A percentile compares a stretch with the other conserved stretches of the same genome.
Conservation (phyloP, 2,113 vertebrate species). For the Stegastes partitus region DNA sequence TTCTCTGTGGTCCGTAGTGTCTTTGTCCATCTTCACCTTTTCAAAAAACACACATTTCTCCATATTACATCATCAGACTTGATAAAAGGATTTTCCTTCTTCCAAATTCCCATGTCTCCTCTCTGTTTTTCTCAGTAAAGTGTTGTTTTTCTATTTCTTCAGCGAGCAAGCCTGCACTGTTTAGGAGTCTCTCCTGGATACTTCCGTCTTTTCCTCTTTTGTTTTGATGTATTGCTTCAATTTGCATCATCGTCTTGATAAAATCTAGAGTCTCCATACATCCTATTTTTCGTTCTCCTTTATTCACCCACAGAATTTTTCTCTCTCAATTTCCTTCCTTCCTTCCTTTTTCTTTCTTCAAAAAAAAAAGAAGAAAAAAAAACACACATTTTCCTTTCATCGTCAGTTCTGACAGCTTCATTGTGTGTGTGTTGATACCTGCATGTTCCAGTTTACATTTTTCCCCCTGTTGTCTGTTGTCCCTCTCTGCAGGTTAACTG, state of each 20-base stretch:
- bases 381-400: slow-evolving; percentile 3
- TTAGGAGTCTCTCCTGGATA: slow-evolving; percentile 28
- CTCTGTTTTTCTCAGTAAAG: background rate
- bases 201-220: background rate
- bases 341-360: background rate
- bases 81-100: slow-evolving; percentile 1
- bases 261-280: slow-evolving; percentile 33
- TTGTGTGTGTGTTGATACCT: slow-evolving; percentile 19
- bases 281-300: slow-evolving; percentile 27
- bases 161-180: background rate
- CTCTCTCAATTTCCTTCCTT: background rate
- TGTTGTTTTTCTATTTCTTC: background rate
- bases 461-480: slow-evolving; percentile 12
- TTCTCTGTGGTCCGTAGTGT: background rate
- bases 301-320: background rate
- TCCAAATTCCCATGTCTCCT: background rate
- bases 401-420: slow-evolving; percentile 10
- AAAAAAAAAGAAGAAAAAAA: too few species aligned
- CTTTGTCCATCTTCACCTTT: background rate
- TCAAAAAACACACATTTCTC: slow-evolving; percentile 37
- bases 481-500: slow-evolving; percentile 51
- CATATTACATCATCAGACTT: slow-evolving; percentile 44
- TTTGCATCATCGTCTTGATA: slow-evolving; percentile 69
- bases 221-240: slow-evolving; percentile 53
- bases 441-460: background rate